Percentiles rank a stretch among this genome's conserved stretches.
Evolutionary conservation across 2,888 invertebrate species (phyloP).

Genomic region (Chironomus tentans): DNA sequence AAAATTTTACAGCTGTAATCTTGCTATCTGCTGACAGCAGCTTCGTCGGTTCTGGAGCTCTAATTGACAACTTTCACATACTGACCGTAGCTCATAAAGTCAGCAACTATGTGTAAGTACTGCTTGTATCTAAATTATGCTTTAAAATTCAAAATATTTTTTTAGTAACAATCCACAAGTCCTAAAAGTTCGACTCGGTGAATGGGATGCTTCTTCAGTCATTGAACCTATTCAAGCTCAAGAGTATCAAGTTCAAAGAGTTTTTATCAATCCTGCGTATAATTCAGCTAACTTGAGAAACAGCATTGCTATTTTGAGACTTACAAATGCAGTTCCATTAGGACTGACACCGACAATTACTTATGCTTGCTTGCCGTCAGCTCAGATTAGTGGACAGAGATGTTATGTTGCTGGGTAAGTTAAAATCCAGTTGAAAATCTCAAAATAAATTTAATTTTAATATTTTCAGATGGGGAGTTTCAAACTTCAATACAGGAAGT

Average conservation of each 20-base stretch:
- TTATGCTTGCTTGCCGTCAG: constrained; percentile 50
- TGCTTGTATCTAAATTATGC: neutral
- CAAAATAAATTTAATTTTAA: neutral
- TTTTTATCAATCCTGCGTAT: constrained; percentile 57
- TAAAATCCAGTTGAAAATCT: neutral
- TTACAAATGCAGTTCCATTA: constrained; percentile 50
- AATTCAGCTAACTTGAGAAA: constrained; percentile 64
- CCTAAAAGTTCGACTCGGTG: constrained; percentile 3
- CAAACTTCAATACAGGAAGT: constrained; percentile 53
- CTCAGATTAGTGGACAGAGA: constrained; percentile 46
- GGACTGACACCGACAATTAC: constrained; percentile 50
- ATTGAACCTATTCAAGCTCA: constrained; percentile 50
- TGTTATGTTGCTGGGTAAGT: constrained; percentile 30
- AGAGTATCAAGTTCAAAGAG: constrained; percentile 50
- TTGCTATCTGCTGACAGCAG: constrained; percentile 49
- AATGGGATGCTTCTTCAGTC: constrained; percentile 36
- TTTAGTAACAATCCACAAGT: constrained; percentile 1
- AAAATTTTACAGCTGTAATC: constrained; percentile 37
- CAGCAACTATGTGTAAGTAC: constrained; percentile 47
- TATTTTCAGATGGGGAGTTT: constrained; percentile 79
- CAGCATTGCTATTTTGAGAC: constrained; percentile 68
- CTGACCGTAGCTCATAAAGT: constrained; percentile 68
- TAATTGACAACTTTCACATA: constrained; percentile 57
- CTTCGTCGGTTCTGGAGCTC: constrained; percentile 63
- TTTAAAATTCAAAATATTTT: neutral